Conservation (phyloP, 2,888 invertebrate genomes). For the Trileptium ribeirensis region DNA sequence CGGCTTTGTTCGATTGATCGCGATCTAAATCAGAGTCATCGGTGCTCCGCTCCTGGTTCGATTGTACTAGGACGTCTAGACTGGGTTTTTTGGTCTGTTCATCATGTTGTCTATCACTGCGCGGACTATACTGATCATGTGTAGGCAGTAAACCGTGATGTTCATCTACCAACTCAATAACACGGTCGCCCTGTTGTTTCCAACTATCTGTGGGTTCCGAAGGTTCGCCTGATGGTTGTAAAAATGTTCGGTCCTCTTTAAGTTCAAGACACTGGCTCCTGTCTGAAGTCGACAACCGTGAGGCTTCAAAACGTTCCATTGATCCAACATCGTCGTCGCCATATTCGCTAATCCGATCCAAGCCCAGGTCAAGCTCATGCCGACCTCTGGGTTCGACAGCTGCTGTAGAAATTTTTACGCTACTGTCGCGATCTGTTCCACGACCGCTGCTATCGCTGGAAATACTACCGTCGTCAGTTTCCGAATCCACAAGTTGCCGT, state of each 20-base stretch:
- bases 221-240: too few relatives aligned
- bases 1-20: too few relatives aligned
- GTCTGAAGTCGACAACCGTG: too few relatives aligned
- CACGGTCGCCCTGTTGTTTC: neutral
- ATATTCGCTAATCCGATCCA: neutral
- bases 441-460: neutral
- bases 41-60: too few relatives aligned
- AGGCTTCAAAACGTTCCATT: neutral
- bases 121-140: neutral
- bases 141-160: neutral
- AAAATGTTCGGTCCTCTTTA: neutral
- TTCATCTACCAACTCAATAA: too few relatives aligned
- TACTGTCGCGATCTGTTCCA: neutral
- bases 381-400: neutral
- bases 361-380: too few relatives aligned
- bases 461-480: neutral
- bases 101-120: neutral
- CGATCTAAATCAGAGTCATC: too few relatives aligned
- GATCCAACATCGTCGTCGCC: neutral
- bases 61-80: neutral
- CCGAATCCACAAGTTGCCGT: neutral
- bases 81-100: neutral
- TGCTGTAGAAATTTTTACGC: too few relatives aligned
- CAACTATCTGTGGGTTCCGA: too few relatives aligned
- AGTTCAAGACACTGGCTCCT: too few relatives aligned